phyloP scores from a whole-genome alignment of 2,888 invertebrate genomes.

The Drosophila lacicola region DNA sequence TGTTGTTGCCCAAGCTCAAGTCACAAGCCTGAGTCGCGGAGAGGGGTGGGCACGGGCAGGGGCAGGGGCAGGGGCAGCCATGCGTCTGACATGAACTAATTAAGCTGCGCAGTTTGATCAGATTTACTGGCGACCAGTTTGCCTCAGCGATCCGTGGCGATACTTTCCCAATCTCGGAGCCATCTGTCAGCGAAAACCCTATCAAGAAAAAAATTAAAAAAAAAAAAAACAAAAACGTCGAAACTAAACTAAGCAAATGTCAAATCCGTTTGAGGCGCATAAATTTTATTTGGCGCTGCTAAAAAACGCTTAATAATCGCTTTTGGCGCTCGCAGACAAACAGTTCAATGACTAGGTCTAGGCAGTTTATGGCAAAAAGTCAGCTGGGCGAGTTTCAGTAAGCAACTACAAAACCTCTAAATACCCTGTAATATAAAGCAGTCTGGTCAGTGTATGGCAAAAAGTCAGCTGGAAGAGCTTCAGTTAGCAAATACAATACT shows the following conservation, averaged over 20 bases:
- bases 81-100: constrained; percentile 68
- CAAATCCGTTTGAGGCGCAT: constrained; percentile 55
- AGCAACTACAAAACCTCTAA: not conserved
- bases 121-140: constrained; percentile 61
- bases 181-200: constrained; percentile 21
- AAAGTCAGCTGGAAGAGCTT: not conserved
- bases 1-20: constrained; percentile 8
- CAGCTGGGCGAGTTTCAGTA: constrained; percentile 3
- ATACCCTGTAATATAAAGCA: not conserved
- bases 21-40: too few relatives aligned
- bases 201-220: constrained; percentile 1
- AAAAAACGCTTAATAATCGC: constrained; percentile 33
- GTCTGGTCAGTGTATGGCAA: not conserved
- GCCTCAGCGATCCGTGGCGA: constrained; percentile 36
- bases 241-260: constrained; percentile 48
- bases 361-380: constrained; percentile 10
- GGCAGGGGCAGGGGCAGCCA: constrained; percentile 37
- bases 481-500: not conserved
- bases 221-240: constrained; percentile 2
- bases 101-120: constrained; percentile 67
- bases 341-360: constrained; percentile 44
- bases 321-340: constrained; percentile 7
- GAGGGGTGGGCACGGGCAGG: not conserved
- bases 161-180: constrained; percentile 57
- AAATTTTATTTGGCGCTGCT: constrained; percentile 34